phyloP scores from a whole-genome alignment of 2,113 vertebrate species.

The Nothobranchius furzeri region DNA sequence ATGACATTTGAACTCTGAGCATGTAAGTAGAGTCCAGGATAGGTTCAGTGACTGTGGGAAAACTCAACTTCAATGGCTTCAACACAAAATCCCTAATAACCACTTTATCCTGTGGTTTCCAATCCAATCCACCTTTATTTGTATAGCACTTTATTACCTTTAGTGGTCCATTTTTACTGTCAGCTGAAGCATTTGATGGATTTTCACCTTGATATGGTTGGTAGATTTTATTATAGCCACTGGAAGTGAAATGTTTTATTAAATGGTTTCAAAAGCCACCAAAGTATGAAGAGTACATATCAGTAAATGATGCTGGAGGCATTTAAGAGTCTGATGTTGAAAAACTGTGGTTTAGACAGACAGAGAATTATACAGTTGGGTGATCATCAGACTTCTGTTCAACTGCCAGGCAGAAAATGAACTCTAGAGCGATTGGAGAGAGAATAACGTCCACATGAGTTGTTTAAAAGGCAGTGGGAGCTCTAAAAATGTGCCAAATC shows the following conservation, averaged over 20 bases:
- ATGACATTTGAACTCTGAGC: not conserved
- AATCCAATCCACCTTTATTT: no score
- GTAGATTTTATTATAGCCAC: not conserved
- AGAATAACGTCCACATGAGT: not conserved
- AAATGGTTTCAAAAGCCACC: no score
- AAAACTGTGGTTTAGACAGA: no score
- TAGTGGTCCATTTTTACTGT: not conserved
- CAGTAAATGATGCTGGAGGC: not conserved
- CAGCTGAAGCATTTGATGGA: not conserved
- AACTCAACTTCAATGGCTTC: not conserved
- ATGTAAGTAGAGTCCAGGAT: not conserved
- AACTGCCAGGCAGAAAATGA: not conserved
- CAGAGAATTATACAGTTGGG: not conserved
- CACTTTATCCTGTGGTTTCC: no score
- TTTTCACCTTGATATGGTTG: not conserved
- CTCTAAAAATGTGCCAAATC: not conserved
- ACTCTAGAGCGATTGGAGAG: no score
- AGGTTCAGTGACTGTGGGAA: not conserved
- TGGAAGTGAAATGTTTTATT: no score
- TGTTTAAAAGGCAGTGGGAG: not conserved
- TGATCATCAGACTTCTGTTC: not conserved
- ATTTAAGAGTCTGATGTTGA: no score
- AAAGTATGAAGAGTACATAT: not conserved
- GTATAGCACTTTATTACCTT: not conserved
- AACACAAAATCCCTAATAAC: not conserved